Conservation (phyloP, 2,888 invertebrate species). For the Melolontha melolontha region DNA sequence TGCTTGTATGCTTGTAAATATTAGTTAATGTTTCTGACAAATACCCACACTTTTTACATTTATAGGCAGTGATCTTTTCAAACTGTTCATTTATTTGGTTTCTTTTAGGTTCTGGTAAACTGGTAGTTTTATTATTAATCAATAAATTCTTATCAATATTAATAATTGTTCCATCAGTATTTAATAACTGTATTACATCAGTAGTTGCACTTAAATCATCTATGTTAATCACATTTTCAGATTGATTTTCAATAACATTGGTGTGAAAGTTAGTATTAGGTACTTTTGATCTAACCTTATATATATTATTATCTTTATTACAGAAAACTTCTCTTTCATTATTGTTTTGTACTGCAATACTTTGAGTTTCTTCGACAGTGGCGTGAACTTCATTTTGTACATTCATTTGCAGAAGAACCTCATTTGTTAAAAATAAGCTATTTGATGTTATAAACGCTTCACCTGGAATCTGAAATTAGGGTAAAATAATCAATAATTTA, state of each 20-base stretch:
- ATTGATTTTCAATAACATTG: background rate
- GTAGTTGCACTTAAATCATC: constrained; percentile 1
- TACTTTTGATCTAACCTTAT: constrained; percentile 31
- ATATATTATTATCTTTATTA: constrained; percentile 30
- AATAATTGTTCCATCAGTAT: constrained; percentile 54
- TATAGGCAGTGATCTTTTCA: constrained; percentile 57
- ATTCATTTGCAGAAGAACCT: constrained; percentile 52
- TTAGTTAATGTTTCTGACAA: constrained; percentile 57
- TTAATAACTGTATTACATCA: constrained; percentile 55
- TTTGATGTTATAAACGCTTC: constrained; percentile 53
- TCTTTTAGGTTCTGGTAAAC: background rate
- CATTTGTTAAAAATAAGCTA: constrained; percentile 54
- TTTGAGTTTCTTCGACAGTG: constrained; percentile 24
- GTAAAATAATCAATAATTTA: too few species aligned
- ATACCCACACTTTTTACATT: constrained; percentile 61
- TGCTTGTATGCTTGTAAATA: constrained; percentile 57
- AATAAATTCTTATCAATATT: constrained; percentile 49
- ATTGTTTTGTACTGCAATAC: constrained; percentile 14
- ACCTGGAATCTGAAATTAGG: constrained; percentile 50
- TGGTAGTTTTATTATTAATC: constrained; percentile 40
- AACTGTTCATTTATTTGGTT: constrained; percentile 52
- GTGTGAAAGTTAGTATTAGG: too few species aligned
- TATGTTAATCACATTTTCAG: background rate
- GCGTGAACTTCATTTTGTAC: constrained; percentile 43
- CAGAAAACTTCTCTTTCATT: constrained; percentile 25